Percentiles rank a stretch among this genome's conserved stretches.
These are phyloP conservation scores for Druon quercuslanigerum DNA, from an alignment of 1,140 invertebrate species.

Conservation along the genomic window DNA sequence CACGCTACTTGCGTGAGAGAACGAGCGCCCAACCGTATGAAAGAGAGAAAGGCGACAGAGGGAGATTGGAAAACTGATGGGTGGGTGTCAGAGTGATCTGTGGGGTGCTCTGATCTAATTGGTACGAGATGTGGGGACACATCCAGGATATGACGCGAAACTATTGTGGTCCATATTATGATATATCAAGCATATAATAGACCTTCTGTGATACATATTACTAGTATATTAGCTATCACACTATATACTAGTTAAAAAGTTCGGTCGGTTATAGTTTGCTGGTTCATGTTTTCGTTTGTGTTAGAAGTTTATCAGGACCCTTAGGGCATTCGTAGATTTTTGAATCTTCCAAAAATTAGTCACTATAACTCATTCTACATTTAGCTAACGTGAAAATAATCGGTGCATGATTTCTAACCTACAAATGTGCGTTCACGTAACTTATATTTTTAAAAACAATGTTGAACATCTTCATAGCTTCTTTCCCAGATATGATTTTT, in stretches of 20 bases:
- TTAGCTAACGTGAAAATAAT: too few relatives aligned
- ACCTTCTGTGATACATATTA: conserved; percentile 35
- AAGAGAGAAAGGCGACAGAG: conserved; percentile 39
- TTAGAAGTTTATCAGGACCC: neutral
- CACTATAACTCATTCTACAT: too few relatives aligned
- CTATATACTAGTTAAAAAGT: conserved; percentile 43
- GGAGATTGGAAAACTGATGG: conserved; percentile 41
- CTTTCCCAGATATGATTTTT: too few relatives aligned
- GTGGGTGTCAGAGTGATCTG: conserved; percentile 36
- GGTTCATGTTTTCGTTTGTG: neutral
- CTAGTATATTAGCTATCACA: neutral
- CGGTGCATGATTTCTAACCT: too few relatives aligned
- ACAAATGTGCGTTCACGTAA: too few relatives aligned
- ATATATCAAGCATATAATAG: conserved; percentile 55
- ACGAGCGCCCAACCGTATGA: conserved; percentile 39
- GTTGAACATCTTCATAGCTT: too few relatives aligned
- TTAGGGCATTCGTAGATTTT: too few relatives aligned
- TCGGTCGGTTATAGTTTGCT: neutral
- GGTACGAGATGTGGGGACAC: conserved; percentile 63
- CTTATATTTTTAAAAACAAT: too few relatives aligned
- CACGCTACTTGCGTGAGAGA: conserved; percentile 58
- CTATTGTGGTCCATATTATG: conserved; percentile 72
- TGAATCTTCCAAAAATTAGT: too few relatives aligned
- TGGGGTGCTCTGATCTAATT: conserved; percentile 73
- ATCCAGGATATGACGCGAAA: conserved; percentile 73